Evolutionary conservation across 2,797 vertebrate species (phyloP).

Genomic region (Hypotaenidia okinawae): DNA sequence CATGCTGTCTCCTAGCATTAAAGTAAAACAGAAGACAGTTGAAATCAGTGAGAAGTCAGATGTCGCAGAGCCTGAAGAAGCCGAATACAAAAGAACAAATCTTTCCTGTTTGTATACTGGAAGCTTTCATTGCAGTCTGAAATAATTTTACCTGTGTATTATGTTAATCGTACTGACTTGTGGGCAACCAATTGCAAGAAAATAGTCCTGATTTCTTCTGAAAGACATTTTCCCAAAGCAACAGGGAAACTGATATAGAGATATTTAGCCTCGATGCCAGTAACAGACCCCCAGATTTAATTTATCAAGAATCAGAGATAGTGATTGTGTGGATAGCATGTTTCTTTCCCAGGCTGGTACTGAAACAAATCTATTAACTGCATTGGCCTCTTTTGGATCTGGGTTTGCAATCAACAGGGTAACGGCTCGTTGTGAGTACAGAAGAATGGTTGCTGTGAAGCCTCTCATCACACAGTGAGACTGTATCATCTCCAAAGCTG

Average conservation of each 20-base stretch:
- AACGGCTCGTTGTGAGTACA: background rate
- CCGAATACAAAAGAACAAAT: background rate
- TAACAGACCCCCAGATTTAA: background rate
- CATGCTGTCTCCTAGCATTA: background rate
- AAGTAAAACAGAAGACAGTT: background rate
- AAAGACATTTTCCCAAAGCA: background rate
- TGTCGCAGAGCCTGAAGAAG: background rate
- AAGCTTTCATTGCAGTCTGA: background rate
- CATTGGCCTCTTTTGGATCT: background rate
- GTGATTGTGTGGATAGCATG: background rate
- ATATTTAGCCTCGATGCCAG: background rate
- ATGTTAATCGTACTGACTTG: background rate
- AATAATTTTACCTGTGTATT: background rate
- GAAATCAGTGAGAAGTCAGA: background rate
- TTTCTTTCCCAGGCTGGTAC: background rate
- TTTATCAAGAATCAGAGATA: background rate
- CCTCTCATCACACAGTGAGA: background rate
- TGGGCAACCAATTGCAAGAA: background rate
- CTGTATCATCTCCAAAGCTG: background rate
- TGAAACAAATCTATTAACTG: background rate
- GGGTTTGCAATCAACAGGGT: background rate
- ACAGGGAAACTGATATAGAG: background rate
- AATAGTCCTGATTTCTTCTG: background rate
- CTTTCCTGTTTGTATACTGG: background rate
- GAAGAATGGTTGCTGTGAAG: background rate